Conservation (phyloP, 2,888 invertebrate species). For the Stenoptilia bipunctidactyla region DNA sequence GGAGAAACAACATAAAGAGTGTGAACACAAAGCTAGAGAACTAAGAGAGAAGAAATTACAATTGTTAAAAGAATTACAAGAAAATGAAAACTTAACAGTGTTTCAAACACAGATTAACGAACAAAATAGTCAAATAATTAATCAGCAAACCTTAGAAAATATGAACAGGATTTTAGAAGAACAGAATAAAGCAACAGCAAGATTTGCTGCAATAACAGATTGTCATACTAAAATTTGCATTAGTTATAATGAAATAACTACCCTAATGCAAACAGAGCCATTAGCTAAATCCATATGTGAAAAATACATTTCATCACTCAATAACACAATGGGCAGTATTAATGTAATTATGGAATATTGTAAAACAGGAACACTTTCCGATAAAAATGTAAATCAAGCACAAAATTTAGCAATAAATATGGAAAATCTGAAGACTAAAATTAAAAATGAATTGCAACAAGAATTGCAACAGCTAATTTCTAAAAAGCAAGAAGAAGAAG, state of each 20-base stretch:
- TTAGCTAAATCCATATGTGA: constrained; percentile 45
- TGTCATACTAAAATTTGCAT: constrained; percentile 68
- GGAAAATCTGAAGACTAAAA: constrained; percentile 53
- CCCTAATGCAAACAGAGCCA: constrained; percentile 51
- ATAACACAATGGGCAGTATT: constrained; percentile 47
- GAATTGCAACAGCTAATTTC: constrained; percentile 29
- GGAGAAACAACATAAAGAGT: constrained; percentile 43
- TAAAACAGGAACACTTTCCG: constrained; percentile 47
- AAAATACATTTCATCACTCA: constrained; percentile 48
- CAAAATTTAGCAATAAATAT: constrained; percentile 55
- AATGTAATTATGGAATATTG: constrained; percentile 52
- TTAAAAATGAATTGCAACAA: constrained; percentile 42
- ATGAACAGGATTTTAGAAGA: constrained; percentile 64
- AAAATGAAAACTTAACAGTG: constrained; percentile 62
- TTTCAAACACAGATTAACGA: constrained; percentile 60
- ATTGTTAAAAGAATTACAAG: constrained; percentile 51
- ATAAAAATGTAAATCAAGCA: constrained; percentile 69
- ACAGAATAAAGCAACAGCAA: constrained; percentile 50
- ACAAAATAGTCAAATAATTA: constrained; percentile 53
- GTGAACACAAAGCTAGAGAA: constrained; percentile 45
- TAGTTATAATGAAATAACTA: constrained; percentile 68
- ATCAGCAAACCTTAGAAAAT: constrained; percentile 52
- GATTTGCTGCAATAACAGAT: constrained; percentile 67
- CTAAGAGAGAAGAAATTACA: constrained; percentile 44
- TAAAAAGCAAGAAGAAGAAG: constrained; percentile 33